phyloP scores from a whole-genome alignment of 1,140 invertebrate species.

The Rhopalosiphum padi region DNA sequence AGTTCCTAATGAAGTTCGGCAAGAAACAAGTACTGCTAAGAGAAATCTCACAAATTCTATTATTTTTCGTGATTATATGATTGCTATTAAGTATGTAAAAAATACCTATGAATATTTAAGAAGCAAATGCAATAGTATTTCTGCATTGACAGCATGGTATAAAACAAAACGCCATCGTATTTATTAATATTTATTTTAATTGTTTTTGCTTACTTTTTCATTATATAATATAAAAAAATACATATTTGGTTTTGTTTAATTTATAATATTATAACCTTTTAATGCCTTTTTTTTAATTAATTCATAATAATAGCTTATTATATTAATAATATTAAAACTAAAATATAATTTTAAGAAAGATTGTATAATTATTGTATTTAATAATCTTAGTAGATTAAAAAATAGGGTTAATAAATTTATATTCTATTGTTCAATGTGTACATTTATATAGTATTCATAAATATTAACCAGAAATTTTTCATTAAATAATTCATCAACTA shows the following conservation, averaged over 20 bases:
- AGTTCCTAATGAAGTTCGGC: background rate
- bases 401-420: no score
- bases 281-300: no score
- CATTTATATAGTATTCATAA: background rate
- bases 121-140: background rate
- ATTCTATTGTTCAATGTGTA: background rate
- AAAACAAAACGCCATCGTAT: no score
- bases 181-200: background rate
- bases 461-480: no score
- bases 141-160: no score
- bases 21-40: background rate
- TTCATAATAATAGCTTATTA: no score
- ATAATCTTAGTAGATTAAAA: no score
- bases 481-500: background rate
- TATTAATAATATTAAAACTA: no score
- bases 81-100: background rate
- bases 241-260: background rate
- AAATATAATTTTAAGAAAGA: background rate
- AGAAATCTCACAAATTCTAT: slow-evolving; percentile 24
- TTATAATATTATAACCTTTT: background rate
- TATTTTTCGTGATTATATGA: slow-evolving; percentile 46
- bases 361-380: background rate
- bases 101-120: background rate
- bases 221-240: background rate
- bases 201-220: background rate